These are phyloP conservation scores for Cardiocondyla obscurior DNA, from an alignment of 1,140 invertebrate genomes.

Conservation along the genomic window DNA sequence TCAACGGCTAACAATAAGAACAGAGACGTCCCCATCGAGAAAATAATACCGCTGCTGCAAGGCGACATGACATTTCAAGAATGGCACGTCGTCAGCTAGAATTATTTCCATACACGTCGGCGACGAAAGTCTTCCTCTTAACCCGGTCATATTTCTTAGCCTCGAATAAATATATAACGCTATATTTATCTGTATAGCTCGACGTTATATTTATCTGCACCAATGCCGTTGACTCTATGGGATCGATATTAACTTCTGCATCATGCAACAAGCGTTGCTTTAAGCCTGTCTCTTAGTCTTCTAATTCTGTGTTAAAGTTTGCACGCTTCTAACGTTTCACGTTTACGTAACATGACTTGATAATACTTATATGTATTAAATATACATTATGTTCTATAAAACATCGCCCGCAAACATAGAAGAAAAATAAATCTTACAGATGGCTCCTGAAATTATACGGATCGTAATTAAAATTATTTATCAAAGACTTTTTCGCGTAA, in stretches of 20 bases:
- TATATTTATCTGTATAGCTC: too few relatives aligned
- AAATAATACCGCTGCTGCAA: not conserved
- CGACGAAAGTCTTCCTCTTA: constrained; percentile 15
- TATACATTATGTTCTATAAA: not conserved
- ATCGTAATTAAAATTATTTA: not conserved
- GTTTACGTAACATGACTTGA: not conserved
- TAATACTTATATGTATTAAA: too few relatives aligned
- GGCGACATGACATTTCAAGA: constrained; percentile 35
- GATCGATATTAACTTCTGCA: not conserved
- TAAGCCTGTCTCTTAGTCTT: not conserved
- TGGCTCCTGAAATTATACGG: not conserved
- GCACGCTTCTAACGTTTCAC: not conserved
- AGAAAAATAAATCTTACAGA: not conserved
- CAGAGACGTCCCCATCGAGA: not conserved
- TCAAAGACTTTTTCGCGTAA: not conserved
- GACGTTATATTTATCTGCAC: not conserved
- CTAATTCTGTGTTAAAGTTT: not conserved
- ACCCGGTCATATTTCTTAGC: constrained; percentile 35
- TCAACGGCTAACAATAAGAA: constrained; percentile 38
- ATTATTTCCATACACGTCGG: constrained; percentile 26
- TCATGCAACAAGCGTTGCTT: not conserved
- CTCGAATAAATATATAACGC: constrained; percentile 48
- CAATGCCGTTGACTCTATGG: not conserved
- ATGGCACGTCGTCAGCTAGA: constrained; percentile 21
- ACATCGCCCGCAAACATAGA: not conserved